A percentile compares a stretch with the other conserved stretches of the same genome.
Evolutionary conservation across 2,888 invertebrate genomes (phyloP).

Genomic region (Xylocampa areola): DNA sequence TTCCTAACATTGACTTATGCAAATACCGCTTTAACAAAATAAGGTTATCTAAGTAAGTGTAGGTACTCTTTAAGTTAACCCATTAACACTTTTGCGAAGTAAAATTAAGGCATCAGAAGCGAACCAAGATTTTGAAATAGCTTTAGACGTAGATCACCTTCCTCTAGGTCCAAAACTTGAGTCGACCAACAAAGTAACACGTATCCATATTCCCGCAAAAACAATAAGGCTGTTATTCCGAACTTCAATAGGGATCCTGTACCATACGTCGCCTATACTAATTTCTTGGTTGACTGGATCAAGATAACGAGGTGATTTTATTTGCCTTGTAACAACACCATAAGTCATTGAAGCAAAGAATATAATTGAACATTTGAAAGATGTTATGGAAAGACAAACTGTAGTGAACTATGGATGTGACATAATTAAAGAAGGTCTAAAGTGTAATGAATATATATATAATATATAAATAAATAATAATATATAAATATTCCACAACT

Average conservation of each 20-base stretch:
- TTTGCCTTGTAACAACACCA: conserved; percentile 20
- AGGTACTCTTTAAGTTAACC: no score
- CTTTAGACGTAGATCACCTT: not conserved
- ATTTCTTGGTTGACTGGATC: conserved; percentile 32
- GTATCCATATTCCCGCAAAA: not conserved
- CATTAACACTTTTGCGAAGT: no score
- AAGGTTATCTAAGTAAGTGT: no score
- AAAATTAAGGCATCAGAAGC: no score
- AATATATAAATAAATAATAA: not conserved
- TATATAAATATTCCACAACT: no score
- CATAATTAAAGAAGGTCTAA: not conserved
- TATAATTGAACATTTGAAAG: conserved; percentile 27
- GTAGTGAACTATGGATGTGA: not conserved
- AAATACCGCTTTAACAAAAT: no score
- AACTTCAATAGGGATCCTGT: conserved; percentile 19
- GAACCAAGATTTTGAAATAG: no score
- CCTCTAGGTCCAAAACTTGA: not conserved
- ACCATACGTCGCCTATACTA: conserved; percentile 9
- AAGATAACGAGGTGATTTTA: conserved; percentile 40
- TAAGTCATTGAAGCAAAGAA: conserved; percentile 24
- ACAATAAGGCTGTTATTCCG: not conserved
- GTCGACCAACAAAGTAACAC: not conserved
- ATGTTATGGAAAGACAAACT: not conserved
- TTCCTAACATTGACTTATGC: no score
- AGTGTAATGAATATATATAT: not conserved